Evolutionary conservation across 1,140 invertebrate species (phyloP).

Genomic region (Drosophila rufa): DNA sequence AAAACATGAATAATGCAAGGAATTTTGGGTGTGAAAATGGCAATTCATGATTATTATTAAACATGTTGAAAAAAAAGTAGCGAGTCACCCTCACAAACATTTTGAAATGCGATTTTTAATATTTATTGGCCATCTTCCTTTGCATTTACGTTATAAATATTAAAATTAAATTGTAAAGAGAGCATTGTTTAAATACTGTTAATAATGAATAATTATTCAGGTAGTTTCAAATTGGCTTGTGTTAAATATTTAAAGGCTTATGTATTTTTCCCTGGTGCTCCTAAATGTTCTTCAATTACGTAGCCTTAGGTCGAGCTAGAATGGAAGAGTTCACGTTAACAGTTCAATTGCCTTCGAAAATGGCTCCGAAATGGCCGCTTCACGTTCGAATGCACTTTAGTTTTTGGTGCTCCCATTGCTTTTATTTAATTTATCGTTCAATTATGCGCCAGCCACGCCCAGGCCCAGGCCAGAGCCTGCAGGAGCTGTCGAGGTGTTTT

Average conservation of each 20-base stretch:
- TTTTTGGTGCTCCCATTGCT: constrained; percentile 19
- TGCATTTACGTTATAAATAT: background rate
- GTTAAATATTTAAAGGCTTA: background rate
- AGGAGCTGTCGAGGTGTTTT: constrained; percentile 55
- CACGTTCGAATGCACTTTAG: constrained; percentile 48
- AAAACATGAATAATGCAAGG: background rate
- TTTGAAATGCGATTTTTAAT: background rate
- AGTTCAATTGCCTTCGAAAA: constrained; percentile 45
- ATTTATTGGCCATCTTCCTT: background rate
- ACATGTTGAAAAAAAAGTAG: background rate
- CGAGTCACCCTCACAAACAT: too few relatives aligned
- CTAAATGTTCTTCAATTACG: constrained; percentile 3
- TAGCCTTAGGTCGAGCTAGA: background rate
- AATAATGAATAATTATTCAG: background rate
- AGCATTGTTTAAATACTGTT: constrained; percentile 2
- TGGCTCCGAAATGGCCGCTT: constrained; percentile 19
- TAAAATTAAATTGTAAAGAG: background rate
- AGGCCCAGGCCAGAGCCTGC: constrained; percentile 10
- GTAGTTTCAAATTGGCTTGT: background rate
- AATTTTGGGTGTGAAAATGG: background rate
- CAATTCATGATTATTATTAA: background rate
- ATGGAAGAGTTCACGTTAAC: constrained; percentile 16
- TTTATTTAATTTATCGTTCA: constrained; percentile 79
- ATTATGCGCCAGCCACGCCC: constrained; percentile 66
- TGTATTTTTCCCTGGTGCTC: background rate